Evolutionary conservation across 23 tunicate species (phyloP), one percentile per base, ranked within the genome.

Genomic region (Oikopleura albicans): DNA sequence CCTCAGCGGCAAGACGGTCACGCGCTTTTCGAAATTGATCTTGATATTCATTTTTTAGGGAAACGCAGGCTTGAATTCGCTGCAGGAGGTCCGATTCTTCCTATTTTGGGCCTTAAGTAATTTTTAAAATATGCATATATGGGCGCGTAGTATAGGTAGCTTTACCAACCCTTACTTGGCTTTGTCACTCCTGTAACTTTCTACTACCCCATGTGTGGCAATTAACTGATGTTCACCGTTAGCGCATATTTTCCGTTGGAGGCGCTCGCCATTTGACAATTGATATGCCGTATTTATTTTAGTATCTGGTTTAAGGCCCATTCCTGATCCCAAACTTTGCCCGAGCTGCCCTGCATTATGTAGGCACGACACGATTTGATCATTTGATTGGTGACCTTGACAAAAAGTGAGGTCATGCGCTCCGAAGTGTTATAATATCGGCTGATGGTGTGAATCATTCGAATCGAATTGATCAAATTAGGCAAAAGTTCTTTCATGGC

Each of bases 341-440:
- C 40, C 31, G 59, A 84, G 0, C 90, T 88, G 40, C 86, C 89
- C 40, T 95, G 90, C 37, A 95, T 95, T 75, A 95, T 88, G 84
- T 95, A 95, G 66, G 87, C 88, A 22, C 99, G 75, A 63, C 99
- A 95, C 12, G 92, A 95, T 0, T 90, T 90, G 31, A 95, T 95
- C 99, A 95, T 90, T 63, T 95, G 99, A 71, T 95, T 95, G 28
- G 99, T 95, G 37, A 95, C 99, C 83, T 95, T 95, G 37, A 95
- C 91, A 57, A 95, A 95, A 1, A 95, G 84, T 1, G 99, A 90
- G 40, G 99, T 95, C 99, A 95, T 90, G 22, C 99, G 85, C 83
- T 90, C 91, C 39, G 99, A 90, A 38, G 99, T 95, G 89, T 95
- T 95, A 90, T 90, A 95, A 79, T 90, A 95, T 40, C 96, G 86